Conservation (phyloP, 2,113 vertebrate genomes). For the Galeopterus variegatus region DNA sequence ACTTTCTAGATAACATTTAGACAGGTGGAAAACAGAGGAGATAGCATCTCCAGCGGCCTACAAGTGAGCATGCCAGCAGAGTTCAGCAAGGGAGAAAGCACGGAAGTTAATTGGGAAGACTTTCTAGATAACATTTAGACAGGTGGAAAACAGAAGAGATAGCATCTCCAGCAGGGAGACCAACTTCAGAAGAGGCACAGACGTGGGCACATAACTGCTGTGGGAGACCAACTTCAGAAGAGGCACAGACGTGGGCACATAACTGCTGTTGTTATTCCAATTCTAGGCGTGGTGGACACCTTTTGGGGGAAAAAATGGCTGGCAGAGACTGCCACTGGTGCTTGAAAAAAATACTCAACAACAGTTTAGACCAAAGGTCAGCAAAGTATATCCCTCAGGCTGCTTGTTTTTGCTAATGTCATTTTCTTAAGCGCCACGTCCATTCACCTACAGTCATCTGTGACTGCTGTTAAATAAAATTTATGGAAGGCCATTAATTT, state of each 20-base stretch:
- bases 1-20: background rate
- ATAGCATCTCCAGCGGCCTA: background rate
- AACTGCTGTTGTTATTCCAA: background rate
- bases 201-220: too few relatives aligned
- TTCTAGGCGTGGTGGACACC: background rate
- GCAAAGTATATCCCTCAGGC: background rate
- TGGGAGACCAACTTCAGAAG: conserved; percentile 16
- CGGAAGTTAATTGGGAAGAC: background rate
- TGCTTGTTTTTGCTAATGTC: background rate
- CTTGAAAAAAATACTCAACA: background rate
- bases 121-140: background rate
- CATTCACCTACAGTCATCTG: background rate
- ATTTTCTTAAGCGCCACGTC: background rate
- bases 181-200: conserved; percentile 8
- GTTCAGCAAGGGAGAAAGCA: too few relatives aligned
- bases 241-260: background rate
- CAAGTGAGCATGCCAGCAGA: too few relatives aligned
- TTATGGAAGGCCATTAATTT: background rate
- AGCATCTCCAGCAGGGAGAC: background rate
- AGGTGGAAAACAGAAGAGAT: background rate
- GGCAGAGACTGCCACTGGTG: background rate
- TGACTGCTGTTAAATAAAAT: background rate
- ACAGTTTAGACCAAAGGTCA: background rate
- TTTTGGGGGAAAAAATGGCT: background rate
- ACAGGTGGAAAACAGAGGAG: background rate